Conservation (phyloP, 2,888 invertebrate genomes). For the Vannuccia rotundouncinata region DNA sequence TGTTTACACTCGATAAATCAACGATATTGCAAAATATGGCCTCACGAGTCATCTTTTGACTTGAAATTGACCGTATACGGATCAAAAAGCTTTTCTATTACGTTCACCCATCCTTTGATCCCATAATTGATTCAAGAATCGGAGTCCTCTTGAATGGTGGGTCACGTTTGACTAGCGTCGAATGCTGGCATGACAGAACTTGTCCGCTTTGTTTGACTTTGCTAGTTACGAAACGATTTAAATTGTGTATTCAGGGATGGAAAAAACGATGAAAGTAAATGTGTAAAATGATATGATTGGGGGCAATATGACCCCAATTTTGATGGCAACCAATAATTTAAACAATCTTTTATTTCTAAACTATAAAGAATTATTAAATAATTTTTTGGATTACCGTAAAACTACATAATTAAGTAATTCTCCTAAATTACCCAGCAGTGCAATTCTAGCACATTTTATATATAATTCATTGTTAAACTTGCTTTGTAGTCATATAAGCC, state of each 20-base stretch:
- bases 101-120: background rate
- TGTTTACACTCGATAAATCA: background rate
- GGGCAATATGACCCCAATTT: background rate
- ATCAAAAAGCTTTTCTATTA: background rate
- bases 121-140: background rate
- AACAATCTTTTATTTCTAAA: background rate
- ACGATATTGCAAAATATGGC: background rate
- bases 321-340: background rate
- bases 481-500: background rate
- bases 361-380: background rate
- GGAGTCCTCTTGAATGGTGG: background rate
- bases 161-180: background rate
- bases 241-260: constrained; percentile 4
- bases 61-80: background rate
- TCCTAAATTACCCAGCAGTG: background rate
- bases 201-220: background rate
- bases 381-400: background rate
- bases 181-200: constrained; percentile 15
- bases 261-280: too few species aligned
- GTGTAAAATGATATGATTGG: too few species aligned
- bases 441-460: background rate
- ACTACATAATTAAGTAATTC: constrained; percentile 3
- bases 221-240: background rate
- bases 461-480: too few species aligned
- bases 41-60: background rate